phyloP scores from a whole-genome alignment of 1,140 invertebrate genomes.

The Atta texana region DNA sequence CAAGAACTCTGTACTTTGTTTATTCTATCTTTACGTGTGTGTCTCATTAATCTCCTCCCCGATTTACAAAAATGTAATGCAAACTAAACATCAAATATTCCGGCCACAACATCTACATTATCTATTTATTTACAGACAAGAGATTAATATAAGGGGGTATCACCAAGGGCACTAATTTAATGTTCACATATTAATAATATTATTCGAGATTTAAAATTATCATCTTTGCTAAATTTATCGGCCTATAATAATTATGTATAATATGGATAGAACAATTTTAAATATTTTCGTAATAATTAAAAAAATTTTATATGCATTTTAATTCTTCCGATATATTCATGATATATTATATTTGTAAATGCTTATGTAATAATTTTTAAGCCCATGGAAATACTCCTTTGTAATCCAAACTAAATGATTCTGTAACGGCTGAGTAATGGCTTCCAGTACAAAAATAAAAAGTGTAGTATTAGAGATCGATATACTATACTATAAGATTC shows the following conservation, averaged over 20 bases:
- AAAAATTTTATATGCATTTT: neutral
- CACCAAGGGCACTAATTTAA: slow-evolving; percentile 64
- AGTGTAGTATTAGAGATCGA: slow-evolving; percentile 77
- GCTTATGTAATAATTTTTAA: slow-evolving; percentile 41
- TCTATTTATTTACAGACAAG: slow-evolving; percentile 76
- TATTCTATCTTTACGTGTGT: slow-evolving; percentile 67
- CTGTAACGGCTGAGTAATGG: slow-evolving; percentile 76
- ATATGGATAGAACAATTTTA: slow-evolving; percentile 9
- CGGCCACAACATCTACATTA: slow-evolving; percentile 77
- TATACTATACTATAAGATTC: slow-evolving; percentile 78
- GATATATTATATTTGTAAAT: slow-evolving; percentile 26
- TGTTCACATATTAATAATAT: neutral
- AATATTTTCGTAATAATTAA: neutral
- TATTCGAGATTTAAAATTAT: slow-evolving; percentile 21
- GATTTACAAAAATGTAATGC: slow-evolving; percentile 66
- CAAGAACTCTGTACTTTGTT: slow-evolving; percentile 40
- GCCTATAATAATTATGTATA: slow-evolving; percentile 34
- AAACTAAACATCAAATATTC: slow-evolving; percentile 79
- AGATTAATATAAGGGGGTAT: slow-evolving; percentile 72
- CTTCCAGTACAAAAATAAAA: slow-evolving; percentile 76
- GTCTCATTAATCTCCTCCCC: slow-evolving; percentile 65
- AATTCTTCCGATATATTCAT: slow-evolving; percentile 18
- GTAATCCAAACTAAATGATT: slow-evolving; percentile 71
- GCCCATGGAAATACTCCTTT: slow-evolving; percentile 78
- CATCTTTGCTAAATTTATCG: slow-evolving; percentile 19